phyloP scores from a whole-genome alignment of 2,797 vertebrate species.

The Esox lucius region DNA sequence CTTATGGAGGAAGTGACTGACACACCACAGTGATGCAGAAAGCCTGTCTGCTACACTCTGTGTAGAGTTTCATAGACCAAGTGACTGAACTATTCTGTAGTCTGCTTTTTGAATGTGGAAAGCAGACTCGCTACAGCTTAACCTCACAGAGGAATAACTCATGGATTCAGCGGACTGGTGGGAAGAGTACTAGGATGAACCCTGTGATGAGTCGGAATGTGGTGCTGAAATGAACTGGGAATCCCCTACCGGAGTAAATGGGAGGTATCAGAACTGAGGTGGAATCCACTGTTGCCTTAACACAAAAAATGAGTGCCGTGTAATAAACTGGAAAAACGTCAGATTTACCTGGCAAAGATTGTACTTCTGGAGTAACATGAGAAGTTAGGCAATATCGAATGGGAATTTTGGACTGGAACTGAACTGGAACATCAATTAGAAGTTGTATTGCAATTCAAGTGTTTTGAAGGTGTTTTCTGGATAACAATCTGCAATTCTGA shows the following conservation, averaged over 20 bases:
- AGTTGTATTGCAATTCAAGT: constrained; percentile 16
- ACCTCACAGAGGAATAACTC: constrained; percentile 1
- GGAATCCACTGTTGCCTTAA: constrained; percentile 16
- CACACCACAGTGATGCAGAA: not conserved
- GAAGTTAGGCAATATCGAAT: constrained; percentile 2
- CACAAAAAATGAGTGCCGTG: constrained; percentile 34
- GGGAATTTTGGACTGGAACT: constrained; percentile 27
- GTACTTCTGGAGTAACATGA: constrained; percentile 33
- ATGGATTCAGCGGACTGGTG: constrained; percentile 6
- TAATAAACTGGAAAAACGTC: constrained; percentile 11
- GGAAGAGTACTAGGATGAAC: constrained; percentile 23
- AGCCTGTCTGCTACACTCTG: not conserved
- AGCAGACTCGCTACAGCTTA: not conserved
- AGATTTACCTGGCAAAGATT: constrained; percentile 15
- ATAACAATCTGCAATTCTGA: constrained; percentile 22
- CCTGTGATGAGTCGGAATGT: not conserved
- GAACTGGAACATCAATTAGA: constrained; percentile 29
- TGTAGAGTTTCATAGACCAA: not conserved
- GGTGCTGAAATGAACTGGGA: constrained; percentile 27
- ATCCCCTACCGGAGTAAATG: constrained; percentile 37
- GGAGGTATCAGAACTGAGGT: constrained; percentile 45
- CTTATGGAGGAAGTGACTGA: constrained; percentile 19
- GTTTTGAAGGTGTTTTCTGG: constrained; percentile 20
- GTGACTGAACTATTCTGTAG: not conserved
- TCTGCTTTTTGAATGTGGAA: not conserved